Base-by-base conservation (phyloP, 1,140 invertebrate genomes). In the Listronotus oregonensis region DNA sequence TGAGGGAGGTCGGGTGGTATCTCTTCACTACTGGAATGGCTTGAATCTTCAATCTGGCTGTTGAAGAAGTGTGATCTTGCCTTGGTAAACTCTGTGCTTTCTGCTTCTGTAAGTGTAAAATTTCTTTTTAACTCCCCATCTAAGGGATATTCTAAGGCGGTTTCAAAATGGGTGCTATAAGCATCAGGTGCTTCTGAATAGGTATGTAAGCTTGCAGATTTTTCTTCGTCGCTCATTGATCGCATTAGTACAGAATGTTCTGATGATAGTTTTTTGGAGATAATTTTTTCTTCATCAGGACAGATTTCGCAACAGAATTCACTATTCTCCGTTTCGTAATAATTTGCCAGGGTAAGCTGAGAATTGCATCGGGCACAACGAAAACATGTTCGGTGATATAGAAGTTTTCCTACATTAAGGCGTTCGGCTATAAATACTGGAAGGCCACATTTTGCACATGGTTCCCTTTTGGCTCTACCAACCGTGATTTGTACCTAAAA, bases 351-450 rank as follows among this genome's bases (percentile, higher is more conserved):
- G 40, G 86, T 90, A 15, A 94, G 83, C 75, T 92, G 90, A 57
- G 86, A 85, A 34, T 82, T 79, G 75, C 93, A 96, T 47, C 91
- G 88, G 11, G 87, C 89, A 78, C 93, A 96, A 64, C 88, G 87
- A 75, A 95, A 94, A 81, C 95, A 97, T 55, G 90, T 90, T 57
- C 93, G 88, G 81, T 97, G 95, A 79, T 92, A 95, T n/a, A 94
- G 84, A 73, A 86, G 86, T 67, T 87, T 86, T 65, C 86, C 85
- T 52, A 96, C 89, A 37, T 93, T 85, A 46, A 96, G 83, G 64
- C 95, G 87, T 82, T 97, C 94, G 61, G 95, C 89, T 67, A 97
- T 83, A 79, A 94, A 97, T 12, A 97, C 94, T 61, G 92, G 91
- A 65, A 90, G 84, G 64, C 85, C 83, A 82, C 95, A 97, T 73